phyloP scores from a whole-genome alignment of 2,888 invertebrate genomes.

The Caenorhabditis macrosperma region DNA sequence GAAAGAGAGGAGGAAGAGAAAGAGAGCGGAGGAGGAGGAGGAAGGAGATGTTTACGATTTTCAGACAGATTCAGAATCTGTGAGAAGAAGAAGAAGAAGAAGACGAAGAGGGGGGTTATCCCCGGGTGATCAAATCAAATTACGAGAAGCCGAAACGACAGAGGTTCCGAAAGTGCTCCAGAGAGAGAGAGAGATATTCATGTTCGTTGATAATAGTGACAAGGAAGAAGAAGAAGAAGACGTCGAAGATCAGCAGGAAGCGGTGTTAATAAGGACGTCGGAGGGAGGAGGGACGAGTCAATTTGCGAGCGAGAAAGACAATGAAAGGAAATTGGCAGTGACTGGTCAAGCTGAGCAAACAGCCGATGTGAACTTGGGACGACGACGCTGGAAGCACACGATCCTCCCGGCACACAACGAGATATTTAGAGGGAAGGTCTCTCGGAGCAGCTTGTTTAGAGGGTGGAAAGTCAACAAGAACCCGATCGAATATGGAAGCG shows the following conservation, averaged over 20 bases:
- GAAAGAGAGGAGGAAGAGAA: background rate
- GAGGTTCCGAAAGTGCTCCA: background rate
- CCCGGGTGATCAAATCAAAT: background rate
- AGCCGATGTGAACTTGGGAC: slow-evolving; percentile 1
- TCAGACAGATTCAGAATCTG: background rate
- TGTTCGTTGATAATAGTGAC: too few species aligned
- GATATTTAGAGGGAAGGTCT: too few species aligned
- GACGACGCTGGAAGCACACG: too few species aligned
- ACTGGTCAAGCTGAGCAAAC: slow-evolving; percentile 17
- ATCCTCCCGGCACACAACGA: too few species aligned
- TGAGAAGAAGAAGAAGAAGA: too few species aligned
- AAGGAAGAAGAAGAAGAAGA: too few species aligned
- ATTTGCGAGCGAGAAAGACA: background rate
- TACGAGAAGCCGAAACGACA: background rate
- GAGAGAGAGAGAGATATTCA: too few species aligned
- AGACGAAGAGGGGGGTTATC: background rate
- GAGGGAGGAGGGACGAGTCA: background rate
- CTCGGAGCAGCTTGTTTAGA: too few species aligned
- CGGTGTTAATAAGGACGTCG: too few species aligned
- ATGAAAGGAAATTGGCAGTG: background rate
- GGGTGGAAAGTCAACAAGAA: too few species aligned
- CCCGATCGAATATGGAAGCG: too few species aligned
- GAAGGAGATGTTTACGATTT: background rate
- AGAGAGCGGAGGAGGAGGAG: background rate
- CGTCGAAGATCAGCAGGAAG: too few species aligned